These are phyloP conservation scores for Neocrepidodera transversa DNA, from an alignment of 2,888 invertebrate genomes.

Conservation along the genomic window DNA sequence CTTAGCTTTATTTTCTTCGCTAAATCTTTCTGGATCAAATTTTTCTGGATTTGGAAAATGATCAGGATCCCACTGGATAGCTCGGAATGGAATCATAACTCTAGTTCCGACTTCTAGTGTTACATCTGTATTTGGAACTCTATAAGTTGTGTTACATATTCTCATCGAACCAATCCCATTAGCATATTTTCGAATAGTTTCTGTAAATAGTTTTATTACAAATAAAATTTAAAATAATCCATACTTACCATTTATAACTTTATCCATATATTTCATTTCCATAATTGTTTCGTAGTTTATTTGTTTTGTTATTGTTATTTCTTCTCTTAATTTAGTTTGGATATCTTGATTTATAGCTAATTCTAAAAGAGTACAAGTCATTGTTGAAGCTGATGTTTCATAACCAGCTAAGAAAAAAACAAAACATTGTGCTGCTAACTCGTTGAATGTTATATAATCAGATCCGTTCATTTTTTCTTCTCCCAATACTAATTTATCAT, in stretches of 20 bases:
- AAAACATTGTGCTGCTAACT: conserved; percentile 43
- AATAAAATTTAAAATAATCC: too few species aligned
- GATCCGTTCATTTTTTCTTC: background rate
- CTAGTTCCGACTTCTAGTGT: too few species aligned
- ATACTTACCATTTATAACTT: conserved; percentile 40
- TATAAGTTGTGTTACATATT: too few species aligned
- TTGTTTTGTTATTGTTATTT: conserved; percentile 35
- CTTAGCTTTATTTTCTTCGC: too few species aligned
- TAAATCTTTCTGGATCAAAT: too few species aligned
- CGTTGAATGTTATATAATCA: conserved; percentile 14
- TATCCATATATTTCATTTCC: conserved; percentile 42
- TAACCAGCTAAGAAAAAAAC: conserved; percentile 43
- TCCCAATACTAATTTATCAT: background rate
- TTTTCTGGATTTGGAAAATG: too few species aligned
- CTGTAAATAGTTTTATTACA: too few species aligned
- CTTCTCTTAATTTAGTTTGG: conserved; percentile 36
- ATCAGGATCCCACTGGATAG: too few species aligned
- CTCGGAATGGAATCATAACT: too few species aligned
- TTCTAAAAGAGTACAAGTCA: conserved; percentile 42
- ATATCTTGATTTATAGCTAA: conserved; percentile 38
- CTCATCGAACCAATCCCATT: too few species aligned
- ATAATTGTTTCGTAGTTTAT: conserved; percentile 37
- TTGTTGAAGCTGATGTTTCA: conserved; percentile 44
- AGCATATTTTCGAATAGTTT: too few species aligned
- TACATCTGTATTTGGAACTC: too few species aligned